These are phyloP conservation scores for Neotoma lepida DNA, from an alignment of 2,113 vertebrate genomes.

Conservation along the genomic window DNA sequence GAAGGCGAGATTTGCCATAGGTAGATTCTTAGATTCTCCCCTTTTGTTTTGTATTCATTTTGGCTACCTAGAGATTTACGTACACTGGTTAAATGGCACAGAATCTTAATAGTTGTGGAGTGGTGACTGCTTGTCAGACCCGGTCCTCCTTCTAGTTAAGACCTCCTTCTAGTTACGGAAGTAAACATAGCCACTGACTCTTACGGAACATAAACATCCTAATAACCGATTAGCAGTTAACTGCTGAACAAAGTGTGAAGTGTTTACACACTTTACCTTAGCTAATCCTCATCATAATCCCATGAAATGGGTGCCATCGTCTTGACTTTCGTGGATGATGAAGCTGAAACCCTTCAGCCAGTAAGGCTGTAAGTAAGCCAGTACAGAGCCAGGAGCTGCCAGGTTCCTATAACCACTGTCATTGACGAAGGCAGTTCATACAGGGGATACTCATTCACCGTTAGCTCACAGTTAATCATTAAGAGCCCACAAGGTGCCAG, in stretches of 20 bases:
- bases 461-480: background rate
- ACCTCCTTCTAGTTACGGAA: too few species aligned
- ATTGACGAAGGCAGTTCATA: background rate
- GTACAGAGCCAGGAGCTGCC: background rate
- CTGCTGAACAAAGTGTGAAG: background rate
- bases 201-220: background rate
- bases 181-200: background rate
- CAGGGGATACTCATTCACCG: background rate
- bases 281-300: background rate
- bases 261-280: background rate
- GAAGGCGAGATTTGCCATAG: background rate
- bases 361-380: conserved; percentile 13
- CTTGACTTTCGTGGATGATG: background rate
- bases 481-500: background rate
- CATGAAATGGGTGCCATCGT: background rate
- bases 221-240: background rate
- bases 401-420: background rate
- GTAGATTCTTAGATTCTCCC: background rate
- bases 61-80: background rate
- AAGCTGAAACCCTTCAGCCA: background rate
- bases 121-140: background rate
- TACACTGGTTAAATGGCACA: background rate
- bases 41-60: background rate
- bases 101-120: background rate
- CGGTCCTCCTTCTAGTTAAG: background rate